Evolutionary conservation across 2,888 invertebrate species (phyloP), one percentile per base, ranked within the genome.

Genomic region (Chrysolina americana): DNA sequence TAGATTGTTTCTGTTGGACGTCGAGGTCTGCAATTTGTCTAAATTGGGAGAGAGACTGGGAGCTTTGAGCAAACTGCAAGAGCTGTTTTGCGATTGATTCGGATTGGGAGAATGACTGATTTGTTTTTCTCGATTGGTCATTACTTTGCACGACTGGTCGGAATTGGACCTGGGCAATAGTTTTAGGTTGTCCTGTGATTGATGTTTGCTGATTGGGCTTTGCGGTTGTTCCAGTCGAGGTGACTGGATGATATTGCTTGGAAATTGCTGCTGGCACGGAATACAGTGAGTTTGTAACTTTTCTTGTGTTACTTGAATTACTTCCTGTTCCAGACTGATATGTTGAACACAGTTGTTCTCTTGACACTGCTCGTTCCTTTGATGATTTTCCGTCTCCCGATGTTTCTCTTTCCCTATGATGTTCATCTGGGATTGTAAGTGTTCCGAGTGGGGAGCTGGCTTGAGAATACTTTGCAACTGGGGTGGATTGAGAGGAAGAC

Each of bases 21-120:
- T 65, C 50, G 63, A 70, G 70, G 41, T 66, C 70, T 19, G 65
- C 66, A 41, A 53, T 70, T 70, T 76, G 68, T 65, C 73, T 71
- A 47, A 76, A 76, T 21, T 76, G 73, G 15, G 76, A 71, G 62
- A 76, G 68, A 53, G 76, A 70, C 56, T 76, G 76, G 44, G 76
- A 70, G 62, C 76, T 76, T 73, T 76, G 76, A 19, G 76, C 76
- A 41, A 76, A 74, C 63, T 76, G 73, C 69, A 76, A 65, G 9
- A 76, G 63, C 56, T 74, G 73, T 71, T 74, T 73, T 48, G 76
- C 76, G n/a, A 59, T 59, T 47, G 66, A 48, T 66, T 66, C 66
- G n/a, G 66, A 23, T 28, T 66, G 41, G 19, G 65, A 28, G 5
- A 17, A 50, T 50, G 50, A 36, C 10, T 59, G 59, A 59, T 59